phyloP scores from a whole-genome alignment of 2,113 vertebrate species.

The Alethe diademata region DNA sequence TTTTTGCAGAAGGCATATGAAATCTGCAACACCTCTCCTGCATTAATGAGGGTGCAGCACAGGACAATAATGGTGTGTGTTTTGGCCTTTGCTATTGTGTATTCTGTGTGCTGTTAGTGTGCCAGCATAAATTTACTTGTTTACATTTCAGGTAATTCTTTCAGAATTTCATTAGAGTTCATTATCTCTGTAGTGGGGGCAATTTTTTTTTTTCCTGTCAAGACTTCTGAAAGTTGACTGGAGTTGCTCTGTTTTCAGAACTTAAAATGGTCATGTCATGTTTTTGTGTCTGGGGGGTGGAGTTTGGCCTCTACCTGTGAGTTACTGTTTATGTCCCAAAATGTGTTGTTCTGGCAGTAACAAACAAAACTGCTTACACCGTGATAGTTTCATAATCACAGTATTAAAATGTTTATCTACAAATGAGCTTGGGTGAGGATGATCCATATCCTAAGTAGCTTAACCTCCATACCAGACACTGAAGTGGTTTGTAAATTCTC shows the following conservation, averaged over 20 bases:
- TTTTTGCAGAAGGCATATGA: slow-evolving; percentile 45
- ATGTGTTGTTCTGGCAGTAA: not conserved
- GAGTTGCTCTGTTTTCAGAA: not conserved
- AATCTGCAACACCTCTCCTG: slow-evolving; percentile 48
- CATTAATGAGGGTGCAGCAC: slow-evolving; percentile 50
- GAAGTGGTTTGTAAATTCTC: slow-evolving; percentile 23
- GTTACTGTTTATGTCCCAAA: not conserved
- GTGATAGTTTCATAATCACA: slow-evolving; percentile 31
- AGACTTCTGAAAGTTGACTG: not conserved
- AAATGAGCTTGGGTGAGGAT: slow-evolving; percentile 60
- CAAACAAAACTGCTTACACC: slow-evolving; percentile 24
- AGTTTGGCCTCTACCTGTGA: not conserved
- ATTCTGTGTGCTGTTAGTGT: slow-evolving; percentile 20
- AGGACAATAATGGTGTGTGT: slow-evolving; percentile 28
- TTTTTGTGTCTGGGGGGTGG: not conserved
- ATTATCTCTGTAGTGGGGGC: not conserved
- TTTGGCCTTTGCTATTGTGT: slow-evolving; percentile 25
- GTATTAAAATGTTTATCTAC: slow-evolving; percentile 48
- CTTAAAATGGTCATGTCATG: not conserved
- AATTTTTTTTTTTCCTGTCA: not conserved
- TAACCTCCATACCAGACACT: slow-evolving; percentile 20
- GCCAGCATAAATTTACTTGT: slow-evolving; percentile 3
- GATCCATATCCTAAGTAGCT: slow-evolving; percentile 56
- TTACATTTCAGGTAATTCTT: slow-evolving; percentile 22
- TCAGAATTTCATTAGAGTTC: not conserved